Evolutionary conservation across 2,888 invertebrate species (phyloP).

Genomic region (Drosophila gaucha): DNA sequence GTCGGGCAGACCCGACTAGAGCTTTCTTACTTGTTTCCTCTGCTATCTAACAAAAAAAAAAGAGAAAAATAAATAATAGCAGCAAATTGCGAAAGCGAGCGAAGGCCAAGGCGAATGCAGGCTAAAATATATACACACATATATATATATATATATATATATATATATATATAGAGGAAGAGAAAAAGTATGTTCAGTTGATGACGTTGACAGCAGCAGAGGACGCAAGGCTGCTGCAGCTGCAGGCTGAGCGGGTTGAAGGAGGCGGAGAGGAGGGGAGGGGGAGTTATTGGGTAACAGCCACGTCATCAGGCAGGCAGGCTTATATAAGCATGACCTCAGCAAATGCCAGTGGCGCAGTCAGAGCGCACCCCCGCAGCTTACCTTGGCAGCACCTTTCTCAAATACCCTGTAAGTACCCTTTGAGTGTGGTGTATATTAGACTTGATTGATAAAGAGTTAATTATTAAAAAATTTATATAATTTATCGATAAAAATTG

Average conservation of each 20-base stretch:
- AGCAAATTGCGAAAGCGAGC: slow-evolving; percentile 26
- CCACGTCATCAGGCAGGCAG: slow-evolving; percentile 42
- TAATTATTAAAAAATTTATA: background rate
- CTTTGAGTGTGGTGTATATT: background rate
- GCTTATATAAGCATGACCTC: slow-evolving; percentile 74
- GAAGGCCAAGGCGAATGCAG: slow-evolving; percentile 62
- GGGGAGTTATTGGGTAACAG: background rate
- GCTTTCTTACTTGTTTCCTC: too few species aligned
- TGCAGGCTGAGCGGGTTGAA: background rate
- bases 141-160: background rate
- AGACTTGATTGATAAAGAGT: background rate
- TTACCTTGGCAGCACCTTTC: slow-evolving; percentile 32
- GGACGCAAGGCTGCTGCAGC: slow-evolving; percentile 22
- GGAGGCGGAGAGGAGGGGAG: background rate
- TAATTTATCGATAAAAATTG: too few species aligned
- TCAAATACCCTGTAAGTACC: background rate
- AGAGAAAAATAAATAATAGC: slow-evolving; percentile 12
- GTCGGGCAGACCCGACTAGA: too few species aligned
- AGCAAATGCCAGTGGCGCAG: slow-evolving; percentile 29
- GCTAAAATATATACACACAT: slow-evolving; percentile 14
- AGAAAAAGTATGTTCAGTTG: slow-evolving; percentile 42
- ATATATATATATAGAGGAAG: background rate
- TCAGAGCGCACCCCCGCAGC: background rate
- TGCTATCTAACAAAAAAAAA: background rate
- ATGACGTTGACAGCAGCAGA: slow-evolving; percentile 58